These are phyloP conservation scores for Trichopoda pennipes DNA, from an alignment of 2,888 invertebrate species.

Conservation along the genomic window DNA sequence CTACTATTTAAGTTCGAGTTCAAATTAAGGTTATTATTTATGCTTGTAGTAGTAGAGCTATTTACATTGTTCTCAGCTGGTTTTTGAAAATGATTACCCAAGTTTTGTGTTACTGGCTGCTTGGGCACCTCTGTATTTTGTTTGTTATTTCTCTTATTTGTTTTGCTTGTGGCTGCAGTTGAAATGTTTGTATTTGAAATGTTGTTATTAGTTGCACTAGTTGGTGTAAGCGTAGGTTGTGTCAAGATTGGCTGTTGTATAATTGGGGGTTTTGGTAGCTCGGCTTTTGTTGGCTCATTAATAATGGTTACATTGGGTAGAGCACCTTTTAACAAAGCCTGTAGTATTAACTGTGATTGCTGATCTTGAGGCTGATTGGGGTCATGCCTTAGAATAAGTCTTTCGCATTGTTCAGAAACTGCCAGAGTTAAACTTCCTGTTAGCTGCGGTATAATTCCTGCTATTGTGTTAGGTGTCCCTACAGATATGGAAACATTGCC, in stretches of 20 bases:
- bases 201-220: constrained; percentile 56
- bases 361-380: constrained; percentile 83
- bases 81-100: constrained; percentile 37
- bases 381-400: constrained; percentile 85
- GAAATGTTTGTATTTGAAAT: constrained; percentile 41
- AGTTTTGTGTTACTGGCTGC: constrained; percentile 30
- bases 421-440: constrained; percentile 85
- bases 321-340: constrained; percentile 80
- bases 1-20: constrained; percentile 61
- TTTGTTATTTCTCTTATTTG: constrained; percentile 65
- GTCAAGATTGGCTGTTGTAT: constrained; percentile 54
- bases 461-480: constrained; percentile 77
- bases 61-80: background rate
- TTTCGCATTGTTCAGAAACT: constrained; percentile 86
- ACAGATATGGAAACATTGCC: constrained; percentile 77
- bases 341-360: constrained; percentile 80
- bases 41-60: background rate
- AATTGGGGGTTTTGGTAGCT: constrained; percentile 61
- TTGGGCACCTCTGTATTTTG: constrained; percentile 42
- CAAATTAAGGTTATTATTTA: constrained; percentile 4
- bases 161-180: constrained; percentile 68
- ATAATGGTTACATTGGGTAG: constrained; percentile 80
- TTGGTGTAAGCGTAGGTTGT: constrained; percentile 73
- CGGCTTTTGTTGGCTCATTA: constrained; percentile 78
- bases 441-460: constrained; percentile 82